Evolutionary conservation across 2,797 vertebrate species (phyloP), one percentile per base, ranked within the genome.

Genomic region (Peromyscus nudipes): DNA sequence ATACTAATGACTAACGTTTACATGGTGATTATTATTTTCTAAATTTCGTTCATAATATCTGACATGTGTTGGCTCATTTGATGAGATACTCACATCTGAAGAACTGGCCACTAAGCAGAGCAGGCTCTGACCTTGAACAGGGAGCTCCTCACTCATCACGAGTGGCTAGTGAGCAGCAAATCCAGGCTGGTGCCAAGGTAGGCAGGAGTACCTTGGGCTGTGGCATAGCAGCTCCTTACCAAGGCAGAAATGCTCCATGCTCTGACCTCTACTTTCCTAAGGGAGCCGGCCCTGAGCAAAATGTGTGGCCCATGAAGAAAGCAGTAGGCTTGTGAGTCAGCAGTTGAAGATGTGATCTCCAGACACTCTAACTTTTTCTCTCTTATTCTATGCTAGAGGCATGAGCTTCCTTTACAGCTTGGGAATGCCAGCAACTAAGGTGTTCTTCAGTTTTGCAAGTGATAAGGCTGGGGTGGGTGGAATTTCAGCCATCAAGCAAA

Each of bases 61-160:
- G 60, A 31, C 23, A 96, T 86, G 57, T 86, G 46, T 31, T 85
- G 95, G 64, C 14, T 73, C 52, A 67, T 62, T 60, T 87, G 73
- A 31, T 62, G 87, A 94, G 34, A 87, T 25, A 29, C 23, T 52
- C 23, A 6, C 52, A 62, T 76, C 23, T 46, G 65, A 86, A 83
- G 23, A 52, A 13, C 52, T 87, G 82, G 16, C 31, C 82, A 75
- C 19, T 43, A 73, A 71, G 57, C 4, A 37, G 4, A 55, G 31
- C 11, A 12, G n/a, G 4, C 13, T 10, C n/a, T 34, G n/a, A 9
- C 23, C 23, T 21, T 27, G 62, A 31, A 49, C 34, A 40, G 23
- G n/a, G 43, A 65, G 4, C 25, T 10, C 65, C 34, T 93, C 40
- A 13, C 7, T 40, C 29, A 43, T 13, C 14, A 14, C 7, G 13